A percentile compares a stretch with the other conserved stretches of the same genome.
Conservation (phyloP, 2,113 vertebrate genomes). For the Vulpes lagopus region DNA sequence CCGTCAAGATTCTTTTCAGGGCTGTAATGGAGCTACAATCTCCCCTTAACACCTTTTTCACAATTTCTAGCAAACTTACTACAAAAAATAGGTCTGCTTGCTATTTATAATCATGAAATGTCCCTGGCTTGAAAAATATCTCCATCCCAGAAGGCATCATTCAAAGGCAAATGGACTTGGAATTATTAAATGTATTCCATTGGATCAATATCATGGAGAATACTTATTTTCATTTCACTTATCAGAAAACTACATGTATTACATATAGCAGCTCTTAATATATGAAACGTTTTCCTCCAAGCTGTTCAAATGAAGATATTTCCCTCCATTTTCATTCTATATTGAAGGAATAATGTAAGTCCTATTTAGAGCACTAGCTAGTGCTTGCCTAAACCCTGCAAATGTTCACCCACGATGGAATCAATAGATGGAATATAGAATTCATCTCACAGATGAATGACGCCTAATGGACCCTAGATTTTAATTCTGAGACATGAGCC, state of each 20-base stretch:
- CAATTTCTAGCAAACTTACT: constrained; percentile 33
- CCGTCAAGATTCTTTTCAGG: constrained; percentile 29
- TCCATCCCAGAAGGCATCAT: constrained; percentile 54
- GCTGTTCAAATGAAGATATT: constrained; percentile 73
- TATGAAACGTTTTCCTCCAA: constrained; percentile 35
- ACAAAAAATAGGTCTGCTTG: constrained; percentile 40
- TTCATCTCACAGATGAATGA: constrained; percentile 72
- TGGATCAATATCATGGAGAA: constrained; percentile 66
- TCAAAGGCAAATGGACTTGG: constrained; percentile 72
- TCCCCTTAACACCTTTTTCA: constrained; percentile 13
- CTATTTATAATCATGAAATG: constrained; percentile 57
- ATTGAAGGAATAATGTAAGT: constrained; percentile 54
- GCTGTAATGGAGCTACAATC: background rate
- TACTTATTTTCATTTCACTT: constrained; percentile 67
- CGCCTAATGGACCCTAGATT: constrained; percentile 55
- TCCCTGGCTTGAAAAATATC: constrained; percentile 59
- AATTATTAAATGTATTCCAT: constrained; percentile 64
- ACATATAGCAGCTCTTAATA: constrained; percentile 66
- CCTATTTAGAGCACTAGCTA: constrained; percentile 46
- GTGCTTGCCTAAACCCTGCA: constrained; percentile 31
- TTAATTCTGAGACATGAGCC: constrained; percentile 64
- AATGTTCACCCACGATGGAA: constrained; percentile 56
- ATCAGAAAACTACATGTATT: constrained; percentile 50
- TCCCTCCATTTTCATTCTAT: constrained; percentile 60
- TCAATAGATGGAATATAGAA: constrained; percentile 64